phyloP scores from a whole-genome alignment of 2,113 vertebrate genomes.

The Hiodon alosoides region DNA sequence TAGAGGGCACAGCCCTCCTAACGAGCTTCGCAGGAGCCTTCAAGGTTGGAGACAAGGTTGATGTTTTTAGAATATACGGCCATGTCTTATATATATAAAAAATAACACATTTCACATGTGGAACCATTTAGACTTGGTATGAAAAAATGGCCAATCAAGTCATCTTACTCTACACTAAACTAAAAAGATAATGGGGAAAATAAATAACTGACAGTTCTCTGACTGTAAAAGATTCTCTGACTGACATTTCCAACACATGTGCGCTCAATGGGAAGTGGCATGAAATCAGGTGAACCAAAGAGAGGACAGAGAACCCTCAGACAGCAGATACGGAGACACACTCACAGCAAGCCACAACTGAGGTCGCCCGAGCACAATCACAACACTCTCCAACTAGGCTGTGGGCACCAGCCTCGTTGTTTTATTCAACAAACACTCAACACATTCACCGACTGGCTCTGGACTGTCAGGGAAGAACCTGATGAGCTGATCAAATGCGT shows the following conservation, averaged over 20 bases:
- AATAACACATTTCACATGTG: background rate
- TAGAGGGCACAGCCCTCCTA: no score
- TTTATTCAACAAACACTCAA: background rate
- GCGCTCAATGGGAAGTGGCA: slow-evolving; percentile 47
- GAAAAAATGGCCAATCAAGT: background rate
- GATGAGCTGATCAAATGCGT: background rate
- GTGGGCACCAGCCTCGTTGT: background rate
- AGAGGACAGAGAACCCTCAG: slow-evolving; percentile 31
- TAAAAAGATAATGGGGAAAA: no score
- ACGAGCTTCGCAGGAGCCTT: no score
- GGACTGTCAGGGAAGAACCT: background rate
- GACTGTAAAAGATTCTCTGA: no score
- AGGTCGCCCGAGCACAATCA: slow-evolving; percentile 18
- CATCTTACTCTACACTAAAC: no score
- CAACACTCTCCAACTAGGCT: background rate
- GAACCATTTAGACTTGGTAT: background rate
- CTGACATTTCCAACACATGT: no score
- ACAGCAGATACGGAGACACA: slow-evolving; percentile 40
- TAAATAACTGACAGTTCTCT: no score
- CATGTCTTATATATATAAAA: background rate
- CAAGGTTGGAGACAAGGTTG: background rate
- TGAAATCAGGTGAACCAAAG: slow-evolving; percentile 50
- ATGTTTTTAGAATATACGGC: background rate
- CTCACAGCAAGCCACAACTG: slow-evolving; percentile 30
- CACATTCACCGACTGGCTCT: background rate